Evolutionary conservation across 2,888 invertebrate genomes (phyloP).

Genomic region (Xestoiulus laeticollis): DNA sequence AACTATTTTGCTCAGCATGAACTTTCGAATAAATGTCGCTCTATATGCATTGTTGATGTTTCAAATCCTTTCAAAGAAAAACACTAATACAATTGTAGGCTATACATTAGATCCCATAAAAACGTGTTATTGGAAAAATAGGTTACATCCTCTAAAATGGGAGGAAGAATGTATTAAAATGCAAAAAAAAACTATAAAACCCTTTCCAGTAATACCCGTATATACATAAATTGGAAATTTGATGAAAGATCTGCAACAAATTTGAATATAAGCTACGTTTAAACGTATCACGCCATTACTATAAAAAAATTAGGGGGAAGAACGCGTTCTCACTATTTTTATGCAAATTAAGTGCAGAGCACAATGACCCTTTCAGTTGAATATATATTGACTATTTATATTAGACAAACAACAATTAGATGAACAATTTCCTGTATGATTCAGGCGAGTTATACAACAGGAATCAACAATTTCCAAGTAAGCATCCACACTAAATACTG

Average conservation of each 20-base stretch:
- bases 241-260: neutral
- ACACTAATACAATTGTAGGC: neutral
- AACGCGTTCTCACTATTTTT: neutral
- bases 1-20: neutral
- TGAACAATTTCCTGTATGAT: neutral
- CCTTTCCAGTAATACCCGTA: neutral
- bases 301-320: neutral
- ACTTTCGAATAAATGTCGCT: neutral
- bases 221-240: neutral
- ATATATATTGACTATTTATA: neutral
- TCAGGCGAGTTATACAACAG: neutral
- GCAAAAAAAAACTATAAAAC: neutral
- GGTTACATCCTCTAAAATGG: neutral
- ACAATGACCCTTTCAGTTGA: constrained; percentile 1
- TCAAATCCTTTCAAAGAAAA: neutral
- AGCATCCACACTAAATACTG: neutral
- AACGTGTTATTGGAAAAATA: neutral
- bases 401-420: neutral
- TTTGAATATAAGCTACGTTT: neutral
- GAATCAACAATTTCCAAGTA: neutral
- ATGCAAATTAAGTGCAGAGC: neutral
- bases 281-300: neutral
- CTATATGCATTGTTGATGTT: neutral
- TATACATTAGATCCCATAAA: neutral
- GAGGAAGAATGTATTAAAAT: neutral